Evolutionary conservation across 1,140 invertebrate species (phyloP), one percentile per base, ranked within the genome.

Genomic region (Episyrphus balteatus): DNA sequence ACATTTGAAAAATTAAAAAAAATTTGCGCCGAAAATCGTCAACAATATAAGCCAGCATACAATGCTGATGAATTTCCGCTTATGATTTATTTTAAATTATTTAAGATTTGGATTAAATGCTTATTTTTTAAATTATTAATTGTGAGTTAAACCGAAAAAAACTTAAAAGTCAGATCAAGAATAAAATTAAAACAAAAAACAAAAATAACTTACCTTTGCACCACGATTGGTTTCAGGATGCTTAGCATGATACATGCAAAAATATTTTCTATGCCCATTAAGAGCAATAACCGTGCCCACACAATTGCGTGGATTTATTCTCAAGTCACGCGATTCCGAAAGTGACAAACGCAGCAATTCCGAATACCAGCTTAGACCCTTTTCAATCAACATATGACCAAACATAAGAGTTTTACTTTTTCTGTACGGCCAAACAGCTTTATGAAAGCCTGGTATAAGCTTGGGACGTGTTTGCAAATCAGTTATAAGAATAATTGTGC

Each of bases 161-260:
- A 39, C 11, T 30, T 32, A 15, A n/a, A n/a, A 36, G 14, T n/a
- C 12, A 36, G n/a, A n/a, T n/a, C n/a, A n/a, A n/a, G n/a, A n/a
- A n/a, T n/a, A n/a, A 12, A 36, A n/a, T 33, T 21, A 21, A 45
- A 8, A 30, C 21, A 26, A 26, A 26, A 40, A 44, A 39, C 41
- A 21, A 40, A 30, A 50, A 42, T 37, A 42, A 48, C 43, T 47
- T 60, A 79, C 77, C 69, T 78, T 82, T 7, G 73, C 71, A 39
- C 77, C 76, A 55, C 72, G 70, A 40, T 63, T 60, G 39, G 69
- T 66, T 61, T 76, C 73, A 1, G 73, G 76, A 54, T 93, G 89
- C 67, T 93, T 95, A 32, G 93, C 91, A 72, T 99, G 94, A 72
- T 96, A 98, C 74, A 99, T 93, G 66, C 91, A 97, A 73, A 97